Percentiles rank a stretch among this genome's conserved stretches.
phyloP scores from a whole-genome alignment of 1,140 invertebrate species.

The Macrosteles quadrilineatus region DNA sequence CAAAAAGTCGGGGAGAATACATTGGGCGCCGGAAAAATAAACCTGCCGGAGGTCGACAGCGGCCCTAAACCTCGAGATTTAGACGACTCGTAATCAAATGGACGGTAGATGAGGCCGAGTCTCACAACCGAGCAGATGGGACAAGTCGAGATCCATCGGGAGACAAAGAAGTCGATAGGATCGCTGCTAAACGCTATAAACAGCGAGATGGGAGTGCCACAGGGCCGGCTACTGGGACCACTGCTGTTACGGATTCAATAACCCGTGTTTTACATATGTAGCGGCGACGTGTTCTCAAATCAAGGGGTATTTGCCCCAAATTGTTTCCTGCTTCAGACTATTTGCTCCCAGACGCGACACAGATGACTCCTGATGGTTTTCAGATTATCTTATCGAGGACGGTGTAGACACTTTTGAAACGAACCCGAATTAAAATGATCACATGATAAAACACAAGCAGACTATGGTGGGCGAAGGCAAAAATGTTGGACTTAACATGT shows the following conservation, averaged over 20 bases:
- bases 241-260: constrained; percentile 4
- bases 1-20: not conserved
- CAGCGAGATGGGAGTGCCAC: not conserved
- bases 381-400: not conserved
- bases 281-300: not conserved
- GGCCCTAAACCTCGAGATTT: constrained; percentile 13
- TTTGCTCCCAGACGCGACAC: not conserved
- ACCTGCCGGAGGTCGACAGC: not conserved
- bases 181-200: not conserved
- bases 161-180: constrained; percentile 7
- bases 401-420: too few relatives aligned
- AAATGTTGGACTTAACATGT: too few relatives aligned
- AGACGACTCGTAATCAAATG: not conserved
- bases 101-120: constrained; percentile 4
- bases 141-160: not conserved
- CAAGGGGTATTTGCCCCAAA: not conserved
- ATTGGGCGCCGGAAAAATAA: constrained; percentile 11
- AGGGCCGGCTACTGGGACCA: not conserved
- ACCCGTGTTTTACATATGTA: constrained; percentile 2
- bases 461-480: too few relatives aligned
- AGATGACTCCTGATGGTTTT: constrained; percentile 2
- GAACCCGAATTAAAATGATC: too few relatives aligned
- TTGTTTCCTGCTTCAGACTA: not conserved
- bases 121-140: too few relatives aligned
- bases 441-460: too few relatives aligned